A percentile compares a stretch with the other conserved stretches of the same genome.
phyloP scores from a whole-genome alignment of 2,797 vertebrate genomes.

The Coregonus sp. region DNA sequence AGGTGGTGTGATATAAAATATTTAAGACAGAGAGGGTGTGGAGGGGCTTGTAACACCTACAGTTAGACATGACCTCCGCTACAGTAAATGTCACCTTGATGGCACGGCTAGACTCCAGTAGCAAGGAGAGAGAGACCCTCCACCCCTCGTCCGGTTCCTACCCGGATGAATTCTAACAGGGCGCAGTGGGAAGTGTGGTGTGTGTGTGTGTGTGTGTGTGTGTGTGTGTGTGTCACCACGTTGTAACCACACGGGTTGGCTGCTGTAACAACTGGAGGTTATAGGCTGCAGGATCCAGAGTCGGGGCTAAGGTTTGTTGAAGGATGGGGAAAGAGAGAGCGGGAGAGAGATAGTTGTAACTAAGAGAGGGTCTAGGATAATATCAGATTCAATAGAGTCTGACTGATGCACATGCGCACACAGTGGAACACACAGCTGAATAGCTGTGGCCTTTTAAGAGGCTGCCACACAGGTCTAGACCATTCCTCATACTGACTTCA shows the following conservation, averaged over 20 bases:
- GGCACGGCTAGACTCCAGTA: conserved; percentile 40
- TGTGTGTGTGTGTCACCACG: not conserved
- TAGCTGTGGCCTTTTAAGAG: conserved; percentile 61
- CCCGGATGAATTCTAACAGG: conserved; percentile 43
- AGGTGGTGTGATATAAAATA: conserved; percentile 11
- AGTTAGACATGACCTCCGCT: not conserved
- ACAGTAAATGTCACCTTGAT: conserved; percentile 72
- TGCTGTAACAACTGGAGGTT: not conserved
- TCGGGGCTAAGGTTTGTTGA: not conserved
- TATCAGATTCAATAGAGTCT: not conserved
- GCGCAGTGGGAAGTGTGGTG: not conserved
- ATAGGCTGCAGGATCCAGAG: not conserved
- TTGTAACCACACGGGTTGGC: not conserved
- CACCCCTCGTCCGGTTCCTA: not conserved
- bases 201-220: not conserved
- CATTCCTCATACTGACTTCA: conserved; percentile 70
- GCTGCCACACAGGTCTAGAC: conserved; percentile 70
- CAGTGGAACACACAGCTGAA: conserved; percentile 46
- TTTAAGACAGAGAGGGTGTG: not conserved
- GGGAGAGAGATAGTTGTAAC: not conserved
- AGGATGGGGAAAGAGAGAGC: too few species aligned
- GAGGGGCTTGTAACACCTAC: not conserved
- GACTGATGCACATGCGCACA: not conserved
- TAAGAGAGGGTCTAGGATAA: not conserved
- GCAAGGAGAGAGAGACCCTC: conserved; percentile 18